Conservation (phyloP, 2,888 invertebrate species). For the Ichneumoninae sp. region DNA sequence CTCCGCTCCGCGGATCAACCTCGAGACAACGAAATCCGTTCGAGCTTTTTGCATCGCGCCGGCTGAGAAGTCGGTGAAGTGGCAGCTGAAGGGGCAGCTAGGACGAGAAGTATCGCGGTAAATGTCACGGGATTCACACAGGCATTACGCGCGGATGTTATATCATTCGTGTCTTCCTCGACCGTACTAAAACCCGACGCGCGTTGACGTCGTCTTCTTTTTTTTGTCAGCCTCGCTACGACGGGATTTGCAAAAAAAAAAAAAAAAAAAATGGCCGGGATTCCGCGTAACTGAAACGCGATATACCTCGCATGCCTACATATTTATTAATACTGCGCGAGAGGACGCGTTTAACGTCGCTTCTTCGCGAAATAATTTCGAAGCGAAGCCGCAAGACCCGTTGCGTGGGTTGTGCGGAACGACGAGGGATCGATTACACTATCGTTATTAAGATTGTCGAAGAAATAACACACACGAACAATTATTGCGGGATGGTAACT, state of each 20-base stretch:
- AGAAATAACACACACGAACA: background rate
- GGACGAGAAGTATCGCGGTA: conserved; percentile 71
- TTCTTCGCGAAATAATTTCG: background rate
- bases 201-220: conserved; percentile 23
- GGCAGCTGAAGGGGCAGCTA: conserved; percentile 30
- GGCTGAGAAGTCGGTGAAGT: conserved; percentile 14
- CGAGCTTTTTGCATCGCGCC: conserved; percentile 33
- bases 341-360: background rate
- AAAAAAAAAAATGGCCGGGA: background rate
- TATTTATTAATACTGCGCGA: conserved; percentile 34
- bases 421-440: background rate
- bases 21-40: conserved; percentile 34
- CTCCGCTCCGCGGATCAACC: conserved; percentile 1
- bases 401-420: background rate
- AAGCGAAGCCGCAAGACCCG: background rate
- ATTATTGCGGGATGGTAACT: background rate
- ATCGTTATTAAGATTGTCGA: background rate
- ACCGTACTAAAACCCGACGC: conserved; percentile 36
- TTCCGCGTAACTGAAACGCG: conserved; percentile 26
- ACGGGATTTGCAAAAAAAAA: conserved; percentile 12
- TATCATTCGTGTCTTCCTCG: conserved; percentile 68
- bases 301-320: background rate
- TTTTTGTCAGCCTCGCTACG: conserved; percentile 8
- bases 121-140: conserved; percentile 83
- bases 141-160: conserved; percentile 76